These are phyloP conservation scores for Hyaena hyaena DNA, from an alignment of 2,113 vertebrate genomes.

Conservation along the genomic window DNA sequence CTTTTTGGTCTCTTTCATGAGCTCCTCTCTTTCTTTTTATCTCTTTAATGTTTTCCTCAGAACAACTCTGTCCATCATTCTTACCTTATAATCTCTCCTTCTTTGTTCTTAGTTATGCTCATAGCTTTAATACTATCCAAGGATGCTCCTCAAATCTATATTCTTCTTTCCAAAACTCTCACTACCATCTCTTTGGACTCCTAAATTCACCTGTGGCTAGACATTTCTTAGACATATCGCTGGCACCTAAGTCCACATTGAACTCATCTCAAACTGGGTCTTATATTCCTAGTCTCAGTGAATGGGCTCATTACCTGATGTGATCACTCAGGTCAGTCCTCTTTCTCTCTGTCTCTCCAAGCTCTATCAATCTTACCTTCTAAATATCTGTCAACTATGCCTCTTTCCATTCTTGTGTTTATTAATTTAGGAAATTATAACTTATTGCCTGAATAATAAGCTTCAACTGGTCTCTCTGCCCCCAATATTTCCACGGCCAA, in stretches of 20 bases:
- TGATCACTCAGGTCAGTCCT: neutral
- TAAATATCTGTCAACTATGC: neutral
- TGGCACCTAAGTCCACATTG: neutral
- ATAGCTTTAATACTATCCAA: neutral
- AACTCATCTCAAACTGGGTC: neutral
- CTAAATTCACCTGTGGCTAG: neutral
- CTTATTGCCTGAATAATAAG: neutral
- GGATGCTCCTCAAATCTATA: neutral
- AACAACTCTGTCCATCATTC: neutral
- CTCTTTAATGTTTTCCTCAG: neutral
- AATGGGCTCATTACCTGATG: neutral
- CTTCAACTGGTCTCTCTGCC: neutral
- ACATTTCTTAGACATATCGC: neutral
- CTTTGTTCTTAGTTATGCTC: neutral
- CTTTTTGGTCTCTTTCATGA: neutral
- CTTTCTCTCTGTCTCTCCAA: neutral
- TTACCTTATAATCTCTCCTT: neutral
- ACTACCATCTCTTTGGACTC: neutral
- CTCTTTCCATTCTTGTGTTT: neutral
- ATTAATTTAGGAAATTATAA: neutral
- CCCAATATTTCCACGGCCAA: neutral
- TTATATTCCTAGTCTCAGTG: neutral
- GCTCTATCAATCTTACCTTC: neutral
- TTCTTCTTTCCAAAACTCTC: neutral
- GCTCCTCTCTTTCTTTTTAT: neutral